A percentile compares a stretch with the other conserved stretches of the same genome.
Evolutionary conservation across 2,797 vertebrate species (phyloP).

Genomic region (Clamator glandarius): DNA sequence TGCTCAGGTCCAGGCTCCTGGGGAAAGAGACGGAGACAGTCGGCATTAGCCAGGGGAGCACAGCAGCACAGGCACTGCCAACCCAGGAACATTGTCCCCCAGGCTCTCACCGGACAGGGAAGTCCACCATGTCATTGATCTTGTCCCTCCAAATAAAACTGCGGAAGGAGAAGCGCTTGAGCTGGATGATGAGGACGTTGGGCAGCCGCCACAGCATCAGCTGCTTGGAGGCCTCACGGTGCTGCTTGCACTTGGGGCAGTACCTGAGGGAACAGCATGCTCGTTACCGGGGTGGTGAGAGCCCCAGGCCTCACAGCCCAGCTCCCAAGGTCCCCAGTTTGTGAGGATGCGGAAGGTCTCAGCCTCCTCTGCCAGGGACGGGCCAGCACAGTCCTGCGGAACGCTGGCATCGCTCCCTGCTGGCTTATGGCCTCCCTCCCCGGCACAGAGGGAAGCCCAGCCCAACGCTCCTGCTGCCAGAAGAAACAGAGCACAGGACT

Average conservation of each 20-base stretch:
- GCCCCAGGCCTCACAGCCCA: neutral
- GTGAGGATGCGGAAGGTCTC: neutral
- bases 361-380: neutral
- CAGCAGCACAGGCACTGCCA: neutral
- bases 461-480: neutral
- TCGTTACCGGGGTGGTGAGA: fast-evolving
- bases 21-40: neutral
- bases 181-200: constrained; percentile 97
- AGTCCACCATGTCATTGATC: constrained; percentile 99
- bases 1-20: constrained; percentile 95
- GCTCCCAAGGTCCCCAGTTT: neutral
- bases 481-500: fast-evolving
- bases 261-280: constrained; percentile 80
- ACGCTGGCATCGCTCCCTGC: neutral
- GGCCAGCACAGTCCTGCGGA: neutral
- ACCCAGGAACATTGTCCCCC: fast-evolving
- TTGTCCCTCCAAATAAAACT: constrained; percentile 99
- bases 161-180: constrained; percentile 98
- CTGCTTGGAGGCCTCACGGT: constrained; percentile 96
- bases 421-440: neutral
- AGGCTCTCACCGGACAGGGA: constrained; percentile 90
- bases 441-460: neutral
- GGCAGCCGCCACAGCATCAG: constrained; percentile 96
- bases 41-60: neutral
- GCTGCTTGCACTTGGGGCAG: constrained; percentile 98